Evolutionary conservation across 2,113 vertebrate species (phyloP).

Genomic region (Zootoca vivipara): DNA sequence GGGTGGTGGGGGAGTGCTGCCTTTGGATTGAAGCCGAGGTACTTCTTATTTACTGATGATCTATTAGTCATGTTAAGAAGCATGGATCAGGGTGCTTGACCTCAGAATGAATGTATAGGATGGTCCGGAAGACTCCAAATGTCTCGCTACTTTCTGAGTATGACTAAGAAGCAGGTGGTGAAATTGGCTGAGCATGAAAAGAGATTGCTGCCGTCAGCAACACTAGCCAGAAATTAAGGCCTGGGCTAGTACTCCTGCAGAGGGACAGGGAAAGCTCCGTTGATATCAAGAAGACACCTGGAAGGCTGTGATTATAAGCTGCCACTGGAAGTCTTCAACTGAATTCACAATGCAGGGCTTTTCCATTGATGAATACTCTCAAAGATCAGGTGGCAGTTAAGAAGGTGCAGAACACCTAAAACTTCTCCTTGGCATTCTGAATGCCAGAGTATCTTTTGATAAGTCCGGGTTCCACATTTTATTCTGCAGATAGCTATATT

Average conservation of each 20-base stretch:
- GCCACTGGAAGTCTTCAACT: background rate
- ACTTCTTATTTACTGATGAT: background rate
- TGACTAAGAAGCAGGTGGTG: background rate
- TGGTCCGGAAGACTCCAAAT: background rate
- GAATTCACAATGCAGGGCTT: background rate
- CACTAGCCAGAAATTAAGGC: background rate
- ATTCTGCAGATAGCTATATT: background rate
- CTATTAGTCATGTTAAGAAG: background rate
- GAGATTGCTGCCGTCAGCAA: background rate
- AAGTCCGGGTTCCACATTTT: background rate
- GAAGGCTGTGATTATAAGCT: background rate
- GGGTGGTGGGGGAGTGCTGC: slow-evolving; percentile 20
- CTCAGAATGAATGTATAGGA: background rate
- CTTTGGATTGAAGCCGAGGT: background rate
- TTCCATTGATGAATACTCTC: background rate
- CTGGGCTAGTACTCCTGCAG: background rate
- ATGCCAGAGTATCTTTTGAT: background rate
- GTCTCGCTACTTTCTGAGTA: background rate
- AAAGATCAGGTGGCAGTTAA: background rate
- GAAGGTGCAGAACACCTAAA: background rate
- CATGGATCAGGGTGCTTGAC: background rate
- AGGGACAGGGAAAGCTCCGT: background rate
- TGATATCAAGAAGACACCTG: background rate
- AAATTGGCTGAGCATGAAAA: background rate
- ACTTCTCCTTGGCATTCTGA: background rate